These are phyloP conservation scores for Dinoponera quadriceps DNA, from an alignment of 1,140 invertebrate species.

Conservation along the genomic window DNA sequence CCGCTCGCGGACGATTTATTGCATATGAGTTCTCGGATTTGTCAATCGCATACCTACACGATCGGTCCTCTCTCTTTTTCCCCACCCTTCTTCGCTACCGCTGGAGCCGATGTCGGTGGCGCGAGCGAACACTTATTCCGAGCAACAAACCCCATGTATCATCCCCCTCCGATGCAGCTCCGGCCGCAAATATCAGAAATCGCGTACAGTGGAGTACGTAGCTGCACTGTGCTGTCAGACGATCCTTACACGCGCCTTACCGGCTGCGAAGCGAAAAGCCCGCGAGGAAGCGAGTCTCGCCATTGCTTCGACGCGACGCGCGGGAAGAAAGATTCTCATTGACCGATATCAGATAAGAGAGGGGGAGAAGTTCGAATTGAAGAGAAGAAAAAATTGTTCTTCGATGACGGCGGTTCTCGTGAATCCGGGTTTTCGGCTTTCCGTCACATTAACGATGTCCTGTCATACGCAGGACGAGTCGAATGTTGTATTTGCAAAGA, in stretches of 20 bases:
- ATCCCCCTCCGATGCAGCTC: constrained; percentile 45
- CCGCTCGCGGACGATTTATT: constrained; percentile 80
- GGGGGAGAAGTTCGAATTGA: too few relatives aligned
- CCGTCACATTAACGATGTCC: background rate
- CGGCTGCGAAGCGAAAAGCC: background rate
- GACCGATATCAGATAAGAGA: too few relatives aligned
- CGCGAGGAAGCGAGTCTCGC: background rate
- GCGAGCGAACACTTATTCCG: constrained; percentile 69
- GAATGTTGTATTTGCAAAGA: constrained; percentile 43
- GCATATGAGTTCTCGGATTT: constrained; percentile 84
- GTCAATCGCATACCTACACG: constrained; percentile 76
- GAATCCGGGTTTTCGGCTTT: background rate
- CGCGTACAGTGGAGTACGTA: constrained; percentile 20
- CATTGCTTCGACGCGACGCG: too few relatives aligned
- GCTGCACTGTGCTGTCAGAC: background rate
- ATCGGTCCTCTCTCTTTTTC: constrained; percentile 30
- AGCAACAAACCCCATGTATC: constrained; percentile 78
- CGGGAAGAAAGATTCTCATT: too few relatives aligned
- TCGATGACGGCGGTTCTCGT: background rate
- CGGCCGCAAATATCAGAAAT: constrained; percentile 43
- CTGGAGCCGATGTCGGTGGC: background rate
- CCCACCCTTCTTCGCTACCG: background rate
- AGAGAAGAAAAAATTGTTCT: too few relatives aligned
- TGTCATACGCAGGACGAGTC: background rate
- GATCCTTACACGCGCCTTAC: constrained; percentile 1